phyloP scores from a whole-genome alignment of 2,113 vertebrate genomes.

The Cyprinodon tularosa region DNA sequence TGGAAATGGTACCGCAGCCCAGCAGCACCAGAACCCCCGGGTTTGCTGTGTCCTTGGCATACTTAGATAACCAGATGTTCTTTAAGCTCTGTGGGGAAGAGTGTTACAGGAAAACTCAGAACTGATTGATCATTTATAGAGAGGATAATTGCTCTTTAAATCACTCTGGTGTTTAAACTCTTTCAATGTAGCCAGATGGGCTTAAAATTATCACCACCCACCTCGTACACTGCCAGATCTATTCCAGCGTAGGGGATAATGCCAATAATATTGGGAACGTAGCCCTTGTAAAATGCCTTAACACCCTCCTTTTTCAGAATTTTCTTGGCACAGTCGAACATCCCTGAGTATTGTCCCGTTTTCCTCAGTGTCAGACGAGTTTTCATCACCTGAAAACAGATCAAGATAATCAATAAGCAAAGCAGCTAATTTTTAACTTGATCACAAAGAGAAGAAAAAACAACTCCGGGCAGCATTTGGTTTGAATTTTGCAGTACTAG shows the following conservation, averaged over 20 bases:
- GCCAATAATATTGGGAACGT: conserved; percentile 94
- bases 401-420: background rate
- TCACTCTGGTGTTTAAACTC: background rate
- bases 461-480: no score
- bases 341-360: conserved; percentile 94
- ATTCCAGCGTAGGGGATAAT: conserved; percentile 98
- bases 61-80: conserved; percentile 89
- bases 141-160: no score
- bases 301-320: conserved; percentile 92
- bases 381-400: conserved; percentile 88
- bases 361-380: conserved; percentile 95
- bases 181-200: background rate
- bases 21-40: conserved; percentile 91
- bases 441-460: background rate
- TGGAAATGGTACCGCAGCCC: conserved; percentile 91
- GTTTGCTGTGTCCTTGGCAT: conserved; percentile 91
- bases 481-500: no score
- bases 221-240: conserved; percentile 97
- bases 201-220: conserved; percentile 51
- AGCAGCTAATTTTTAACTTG: background rate
- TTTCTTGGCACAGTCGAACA: conserved; percentile 94
- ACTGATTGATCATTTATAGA: background rate
- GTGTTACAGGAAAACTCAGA: background rate
- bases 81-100: conserved; percentile 87
- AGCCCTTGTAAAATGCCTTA: conserved; percentile 96